phyloP scores from a whole-genome alignment of 2,888 invertebrate genomes.

The Melieria picta region DNA sequence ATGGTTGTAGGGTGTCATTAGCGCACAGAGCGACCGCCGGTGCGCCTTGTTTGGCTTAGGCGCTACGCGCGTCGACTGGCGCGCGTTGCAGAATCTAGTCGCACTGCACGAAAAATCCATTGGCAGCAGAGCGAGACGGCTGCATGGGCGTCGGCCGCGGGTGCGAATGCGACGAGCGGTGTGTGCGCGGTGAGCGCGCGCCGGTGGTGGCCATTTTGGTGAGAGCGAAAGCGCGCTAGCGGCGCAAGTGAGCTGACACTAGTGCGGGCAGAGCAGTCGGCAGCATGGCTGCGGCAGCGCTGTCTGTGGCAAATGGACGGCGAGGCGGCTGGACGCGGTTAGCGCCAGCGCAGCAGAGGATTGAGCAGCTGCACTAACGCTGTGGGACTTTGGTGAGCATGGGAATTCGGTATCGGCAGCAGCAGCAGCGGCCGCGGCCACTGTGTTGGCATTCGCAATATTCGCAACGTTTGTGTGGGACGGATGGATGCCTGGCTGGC shows the following conservation, averaged over 20 bases:
- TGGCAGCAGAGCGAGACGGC: background rate
- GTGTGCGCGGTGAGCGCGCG: constrained; percentile 35
- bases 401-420: no score
- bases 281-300: constrained; percentile 1
- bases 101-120: constrained; percentile 39
- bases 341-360: no score
- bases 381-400: no score
- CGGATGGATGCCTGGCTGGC: no score
- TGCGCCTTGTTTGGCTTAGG: constrained; percentile 49
- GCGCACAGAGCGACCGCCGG: no score
- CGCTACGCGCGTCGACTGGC: no score
- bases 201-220: constrained; percentile 57
- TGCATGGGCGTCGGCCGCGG: background rate
- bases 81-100: constrained; percentile 37
- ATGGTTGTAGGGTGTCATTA: background rate
- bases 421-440: constrained; percentile 1
- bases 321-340: no score
- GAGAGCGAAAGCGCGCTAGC: constrained; percentile 51
- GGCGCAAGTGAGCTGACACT: constrained; percentile 13
- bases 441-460: constrained; percentile 11
- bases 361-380: no score
- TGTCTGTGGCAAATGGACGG: background rate
- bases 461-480: background rate
- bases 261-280: background rate
- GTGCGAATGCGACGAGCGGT: constrained; percentile 23